phyloP scores from a whole-genome alignment of 2,113 vertebrate genomes.

The Rostratula benghalensis region DNA sequence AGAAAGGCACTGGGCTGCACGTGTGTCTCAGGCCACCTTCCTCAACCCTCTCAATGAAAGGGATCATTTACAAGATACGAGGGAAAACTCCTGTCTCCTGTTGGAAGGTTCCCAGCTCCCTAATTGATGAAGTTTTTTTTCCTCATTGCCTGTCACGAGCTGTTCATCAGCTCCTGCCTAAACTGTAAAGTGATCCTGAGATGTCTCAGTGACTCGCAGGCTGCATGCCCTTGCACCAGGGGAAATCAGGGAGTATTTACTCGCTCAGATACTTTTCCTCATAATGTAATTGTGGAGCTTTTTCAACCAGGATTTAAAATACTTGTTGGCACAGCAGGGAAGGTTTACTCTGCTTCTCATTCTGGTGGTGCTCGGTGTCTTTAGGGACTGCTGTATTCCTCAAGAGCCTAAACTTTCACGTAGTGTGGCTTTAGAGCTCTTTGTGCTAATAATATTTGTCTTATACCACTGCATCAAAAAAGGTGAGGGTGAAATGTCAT shows the following conservation, averaged over 20 bases:
- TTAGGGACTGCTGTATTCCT: background rate
- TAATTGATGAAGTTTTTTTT: background rate
- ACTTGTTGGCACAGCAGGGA: background rate
- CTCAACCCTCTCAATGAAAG: background rate
- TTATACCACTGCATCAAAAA: background rate
- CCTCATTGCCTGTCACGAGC: background rate
- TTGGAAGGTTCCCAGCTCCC: background rate
- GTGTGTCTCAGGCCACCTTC: background rate
- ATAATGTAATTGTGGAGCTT: background rate
- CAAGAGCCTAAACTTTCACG: background rate
- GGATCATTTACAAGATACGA: background rate
- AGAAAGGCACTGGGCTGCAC: background rate
- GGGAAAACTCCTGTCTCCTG: background rate
- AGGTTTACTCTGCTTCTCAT: background rate
- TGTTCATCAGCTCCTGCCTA: background rate
- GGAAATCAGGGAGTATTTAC: constrained; percentile 34
- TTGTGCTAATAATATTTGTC: background rate
- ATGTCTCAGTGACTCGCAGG: background rate
- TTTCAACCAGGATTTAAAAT: background rate
- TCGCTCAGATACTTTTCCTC: background rate
- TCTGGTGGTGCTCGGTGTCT: background rate
- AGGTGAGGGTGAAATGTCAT: background rate
- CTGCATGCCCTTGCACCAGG: background rate
- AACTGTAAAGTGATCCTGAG: background rate
- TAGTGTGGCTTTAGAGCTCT: background rate